phyloP scores from a whole-genome alignment of 2,113 vertebrate species.

The Gallinago media region DNA sequence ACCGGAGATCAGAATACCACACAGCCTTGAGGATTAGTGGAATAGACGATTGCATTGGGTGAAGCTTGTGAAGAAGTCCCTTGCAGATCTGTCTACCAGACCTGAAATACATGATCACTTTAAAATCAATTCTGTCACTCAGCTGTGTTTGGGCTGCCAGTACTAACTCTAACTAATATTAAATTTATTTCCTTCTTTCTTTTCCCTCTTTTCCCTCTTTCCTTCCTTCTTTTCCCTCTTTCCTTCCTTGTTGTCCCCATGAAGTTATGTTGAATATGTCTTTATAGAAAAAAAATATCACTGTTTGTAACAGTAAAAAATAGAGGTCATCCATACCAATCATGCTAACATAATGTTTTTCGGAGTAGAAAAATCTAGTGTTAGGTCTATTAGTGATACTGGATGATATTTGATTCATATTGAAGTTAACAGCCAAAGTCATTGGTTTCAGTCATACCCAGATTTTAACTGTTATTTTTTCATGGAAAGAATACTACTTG shows the following conservation, averaged over 20 bases:
- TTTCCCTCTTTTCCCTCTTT: not conserved
- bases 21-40: not conserved
- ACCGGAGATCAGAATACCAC: not conserved
- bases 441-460: not conserved
- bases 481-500: not conserved
- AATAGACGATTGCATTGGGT: accelerated
- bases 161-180: not conserved
- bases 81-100: not conserved
- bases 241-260: not conserved
- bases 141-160: not conserved
- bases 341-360: not conserved
- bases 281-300: not conserved
- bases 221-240: not conserved
- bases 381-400: not conserved
- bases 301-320: not conserved
- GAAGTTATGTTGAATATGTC: not conserved
- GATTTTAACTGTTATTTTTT: not conserved
- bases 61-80: not conserved
- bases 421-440: not conserved
- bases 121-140: not conserved
- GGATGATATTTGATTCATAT: not conserved
- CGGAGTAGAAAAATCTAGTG: not conserved
- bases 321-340: not conserved
- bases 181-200: not conserved
- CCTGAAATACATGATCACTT: not conserved